Evolutionary conservation across 2,888 invertebrate genomes (phyloP), one percentile per base, ranked within the genome.

Genomic region (Molanna angustata): DNA sequence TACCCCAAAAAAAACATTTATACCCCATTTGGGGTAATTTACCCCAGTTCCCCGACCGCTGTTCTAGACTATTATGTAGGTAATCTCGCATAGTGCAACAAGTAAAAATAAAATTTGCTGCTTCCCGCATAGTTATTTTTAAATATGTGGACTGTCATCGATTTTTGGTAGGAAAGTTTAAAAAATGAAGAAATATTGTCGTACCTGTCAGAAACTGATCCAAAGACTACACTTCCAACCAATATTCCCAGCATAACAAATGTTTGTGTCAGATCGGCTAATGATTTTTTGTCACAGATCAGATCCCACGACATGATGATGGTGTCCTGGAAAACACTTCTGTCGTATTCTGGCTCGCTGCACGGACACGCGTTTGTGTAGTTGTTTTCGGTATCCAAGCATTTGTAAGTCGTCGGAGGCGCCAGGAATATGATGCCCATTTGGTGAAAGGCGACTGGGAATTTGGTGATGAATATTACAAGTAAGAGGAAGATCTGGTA

Each of bases 251-350:
- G 67, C 83, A 90, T 90, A 52, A 88, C 85, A 51, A 87, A 67
- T 4, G 85, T 85, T 69, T 90, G 90, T 1, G 85, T 84, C 19
- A 88, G 72, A 64, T 85, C 84, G 2, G 81, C 76, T 56, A 87
- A 68, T 70, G 84, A 82, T 43, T 74, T 73, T 37, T 71, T 77
- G 2, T 79, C 78, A 66, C 89, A 90, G 18, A 89, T 85, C 56
- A 91, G 73, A 66, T 85, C 75, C 86, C 88, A 91, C 78, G 90
- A 82, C 49, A 83, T 84, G 52, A 80, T 76, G 14, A 90, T 87
- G 0, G 88, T 88, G 60, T 82, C 80, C 1, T 79, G 70, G 65
- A 90, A 90, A 54, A 82, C 65, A 40, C 79, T 80, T 45, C 75
- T 82, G 64, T 89, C 80, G 62, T 82, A 88, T 4, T 74, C 67